Conservation (phyloP, 2,797 vertebrate genomes). For the Sciaenops ocellatus region DNA sequence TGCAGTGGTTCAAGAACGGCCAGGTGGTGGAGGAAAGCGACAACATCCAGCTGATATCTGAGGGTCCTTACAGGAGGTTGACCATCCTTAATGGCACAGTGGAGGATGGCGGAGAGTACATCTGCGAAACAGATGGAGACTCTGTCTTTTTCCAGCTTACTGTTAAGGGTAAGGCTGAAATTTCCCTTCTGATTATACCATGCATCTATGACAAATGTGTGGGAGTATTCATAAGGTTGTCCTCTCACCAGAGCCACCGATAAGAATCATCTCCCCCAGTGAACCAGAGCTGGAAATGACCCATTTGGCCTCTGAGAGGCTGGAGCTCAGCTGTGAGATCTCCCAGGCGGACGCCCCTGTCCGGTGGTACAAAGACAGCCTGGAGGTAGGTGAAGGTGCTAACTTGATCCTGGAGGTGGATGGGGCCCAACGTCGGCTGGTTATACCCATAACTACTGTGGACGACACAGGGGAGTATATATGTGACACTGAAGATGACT, state of each 20-base stretch:
- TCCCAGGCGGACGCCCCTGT: slow-evolving; percentile 82
- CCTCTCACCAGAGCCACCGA: slow-evolving; percentile 83
- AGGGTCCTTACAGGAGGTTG: slow-evolving; percentile 85
- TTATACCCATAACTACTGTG: slow-evolving; percentile 82
- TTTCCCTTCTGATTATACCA: background rate
- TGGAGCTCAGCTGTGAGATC: slow-evolving; percentile 92
- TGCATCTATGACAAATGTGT: background rate
- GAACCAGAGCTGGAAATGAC: slow-evolving; percentile 86
- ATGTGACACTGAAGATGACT: slow-evolving; percentile 92
- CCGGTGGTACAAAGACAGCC: slow-evolving; percentile 90
- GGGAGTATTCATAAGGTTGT: background rate
- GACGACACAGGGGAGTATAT: slow-evolving; percentile 93
- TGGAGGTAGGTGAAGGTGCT: slow-evolving; percentile 89
- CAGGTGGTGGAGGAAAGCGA: slow-evolving; percentile 81
- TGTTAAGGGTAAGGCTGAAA: slow-evolving; percentile 84
- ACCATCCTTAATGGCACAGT: slow-evolving; percentile 78
- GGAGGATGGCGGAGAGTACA: slow-evolving; percentile 89
- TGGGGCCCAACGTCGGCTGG: slow-evolving; percentile 83
- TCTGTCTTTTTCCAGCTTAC: slow-evolving; percentile 91
- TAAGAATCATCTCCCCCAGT: slow-evolving; percentile 87
- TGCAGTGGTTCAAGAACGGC: slow-evolving; percentile 92
- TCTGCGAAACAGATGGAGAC: slow-evolving; percentile 91
- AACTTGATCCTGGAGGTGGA: slow-evolving; percentile 86
- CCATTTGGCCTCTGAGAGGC: slow-evolving; percentile 76
- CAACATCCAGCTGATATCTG: slow-evolving; percentile 79